These are phyloP conservation scores for Leptothorax acervorum DNA, from an alignment of 2,888 invertebrate genomes.

Conservation along the genomic window DNA sequence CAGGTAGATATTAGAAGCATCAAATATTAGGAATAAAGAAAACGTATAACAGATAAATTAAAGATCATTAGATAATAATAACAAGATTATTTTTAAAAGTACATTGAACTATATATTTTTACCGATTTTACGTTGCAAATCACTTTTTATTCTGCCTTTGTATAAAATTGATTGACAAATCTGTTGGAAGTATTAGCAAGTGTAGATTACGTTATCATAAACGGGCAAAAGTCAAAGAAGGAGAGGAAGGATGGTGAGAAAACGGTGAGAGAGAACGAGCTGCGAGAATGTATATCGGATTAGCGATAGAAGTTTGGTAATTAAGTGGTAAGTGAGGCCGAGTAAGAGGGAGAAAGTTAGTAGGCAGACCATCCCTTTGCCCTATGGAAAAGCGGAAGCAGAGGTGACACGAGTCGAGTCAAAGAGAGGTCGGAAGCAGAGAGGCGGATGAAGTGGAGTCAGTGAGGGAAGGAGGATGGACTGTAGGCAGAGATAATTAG, in stretches of 20 bases:
- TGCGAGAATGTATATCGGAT: constrained; percentile 67
- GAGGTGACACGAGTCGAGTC: constrained; percentile 54
- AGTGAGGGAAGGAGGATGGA: background rate
- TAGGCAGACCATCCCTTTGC: constrained; percentile 23
- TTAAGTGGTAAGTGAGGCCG: constrained; percentile 75
- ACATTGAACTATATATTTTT: background rate
- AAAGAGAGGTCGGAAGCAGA: constrained; percentile 56
- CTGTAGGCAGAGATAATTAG: constrained; percentile 76
- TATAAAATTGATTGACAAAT: background rate
- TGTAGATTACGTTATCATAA: constrained; percentile 30
- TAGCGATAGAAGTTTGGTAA: constrained; percentile 79
- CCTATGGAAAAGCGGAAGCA: constrained; percentile 16
- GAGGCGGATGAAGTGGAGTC: constrained; percentile 41
- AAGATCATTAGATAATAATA: background rate
- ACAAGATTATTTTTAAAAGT: background rate
- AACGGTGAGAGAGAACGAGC: constrained; percentile 11
- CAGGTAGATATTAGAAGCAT: background rate
- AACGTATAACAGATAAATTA: constrained; percentile 1
- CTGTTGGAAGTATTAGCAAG: background rate
- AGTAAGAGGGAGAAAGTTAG: constrained; percentile 17
- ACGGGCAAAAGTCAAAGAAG: background rate
- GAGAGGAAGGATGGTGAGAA: background rate
- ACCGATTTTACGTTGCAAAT: background rate
- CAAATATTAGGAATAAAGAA: background rate
- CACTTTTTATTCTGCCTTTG: background rate